Evolutionary conservation across 2,888 invertebrate species (phyloP).

Genomic region (Drosophila gaucha): DNA sequence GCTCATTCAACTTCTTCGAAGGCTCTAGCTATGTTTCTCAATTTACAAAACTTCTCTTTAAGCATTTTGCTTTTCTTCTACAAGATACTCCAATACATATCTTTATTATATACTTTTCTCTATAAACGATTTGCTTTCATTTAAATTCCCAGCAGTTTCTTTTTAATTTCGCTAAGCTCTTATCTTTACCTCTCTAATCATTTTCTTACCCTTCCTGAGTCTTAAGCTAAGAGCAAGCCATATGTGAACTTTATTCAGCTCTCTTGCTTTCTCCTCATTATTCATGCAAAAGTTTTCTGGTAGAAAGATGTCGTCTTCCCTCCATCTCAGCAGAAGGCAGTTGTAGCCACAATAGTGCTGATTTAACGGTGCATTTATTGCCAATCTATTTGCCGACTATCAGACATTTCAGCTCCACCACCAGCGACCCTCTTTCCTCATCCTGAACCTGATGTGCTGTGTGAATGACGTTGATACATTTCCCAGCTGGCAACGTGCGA

Average conservation of each 20-base stretch:
- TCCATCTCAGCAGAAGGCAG: no score
- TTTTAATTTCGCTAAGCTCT: neutral
- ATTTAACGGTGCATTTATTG: conserved; percentile 75
- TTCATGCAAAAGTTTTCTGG: conserved; percentile 33
- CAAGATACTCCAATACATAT: neutral
- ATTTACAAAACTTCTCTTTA: neutral
- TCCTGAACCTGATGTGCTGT: conserved; percentile 6
- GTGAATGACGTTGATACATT: conserved; percentile 68
- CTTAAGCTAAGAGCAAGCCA: conserved; percentile 1
- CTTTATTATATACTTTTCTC: neutral
- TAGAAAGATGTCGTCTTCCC: no score
- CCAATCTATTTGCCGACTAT: conserved; percentile 71
- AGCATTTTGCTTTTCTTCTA: no score
- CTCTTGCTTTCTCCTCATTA: conserved; percentile 29
- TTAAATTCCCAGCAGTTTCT: conserved; percentile 1
- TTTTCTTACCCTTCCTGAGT: neutral
- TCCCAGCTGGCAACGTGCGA: conserved; percentile 43
- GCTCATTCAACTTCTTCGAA: neutral
- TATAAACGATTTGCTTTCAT: neutral
- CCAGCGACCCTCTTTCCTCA: neutral
- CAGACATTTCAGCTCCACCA: conserved; percentile 16
- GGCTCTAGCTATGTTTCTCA: neutral
- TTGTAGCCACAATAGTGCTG: conserved; percentile 59
- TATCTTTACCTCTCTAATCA: no score
- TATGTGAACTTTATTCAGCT: conserved; percentile 14